Base-by-base conservation (phyloP, 2,888 invertebrate species). In the Ctenicera cuprea region DNA sequence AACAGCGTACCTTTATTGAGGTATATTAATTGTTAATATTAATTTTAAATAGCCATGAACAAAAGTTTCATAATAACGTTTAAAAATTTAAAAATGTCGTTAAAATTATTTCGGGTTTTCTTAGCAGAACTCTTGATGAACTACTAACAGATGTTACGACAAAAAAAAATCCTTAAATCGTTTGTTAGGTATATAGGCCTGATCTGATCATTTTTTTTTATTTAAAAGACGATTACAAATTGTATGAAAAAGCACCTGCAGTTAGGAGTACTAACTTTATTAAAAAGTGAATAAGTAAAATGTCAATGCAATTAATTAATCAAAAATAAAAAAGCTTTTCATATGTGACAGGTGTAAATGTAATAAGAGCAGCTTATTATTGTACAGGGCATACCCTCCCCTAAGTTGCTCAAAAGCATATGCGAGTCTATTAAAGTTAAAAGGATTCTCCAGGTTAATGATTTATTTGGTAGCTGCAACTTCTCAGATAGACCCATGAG, bases 401-500 rank as follows among this genome's bases (percentile, higher is more conserved):
- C 54, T 22, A 54, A 14, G 1, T 22, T 54, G n/a, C 14, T 48
- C 20, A 48, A 48, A 48, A 48, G 38, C 69, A 50, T 38, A 69
- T 52, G 62, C 38, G 45, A 61, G 69, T 69, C 69, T 62, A 69
- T 69, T 63, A 70, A 63, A 68, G 63, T 68, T 73, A 68, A 73
- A 67, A 73, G 68, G 73, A 68, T 68, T 68, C 67, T 37, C 41
- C 33, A 63, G 48, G 45, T 73, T 70, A 74, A 74, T 71, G 74
- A 74, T 74, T 74, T 74, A 71, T 74, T 74, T 70, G 74, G 71
- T 75, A 75, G 71, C 71, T 67, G 68, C 52, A 67, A 69, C 68
- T 66, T 61, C 64, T 69, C 61, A 69, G 61, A 65, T 64, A 63
- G 75, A 62, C 71, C 70, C 66, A 66, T 69, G 69, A 71, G 68